Conservation (phyloP, 2,888 invertebrate species). For the Zonitis immaculata region DNA sequence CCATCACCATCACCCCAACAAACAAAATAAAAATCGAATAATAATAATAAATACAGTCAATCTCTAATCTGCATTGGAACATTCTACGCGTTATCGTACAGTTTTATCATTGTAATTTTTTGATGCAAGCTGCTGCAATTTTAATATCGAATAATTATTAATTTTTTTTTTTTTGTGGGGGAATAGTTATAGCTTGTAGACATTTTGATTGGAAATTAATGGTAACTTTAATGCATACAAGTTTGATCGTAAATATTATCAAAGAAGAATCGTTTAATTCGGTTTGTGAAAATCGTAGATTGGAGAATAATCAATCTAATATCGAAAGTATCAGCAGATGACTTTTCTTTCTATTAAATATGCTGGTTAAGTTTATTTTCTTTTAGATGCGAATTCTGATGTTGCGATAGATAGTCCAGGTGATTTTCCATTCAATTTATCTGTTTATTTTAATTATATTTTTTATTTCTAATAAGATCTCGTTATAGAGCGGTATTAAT, state of each 20-base stretch:
- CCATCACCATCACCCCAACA: background rate
- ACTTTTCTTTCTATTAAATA: too few relatives aligned
- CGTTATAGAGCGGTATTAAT: background rate
- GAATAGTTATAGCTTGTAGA: background rate
- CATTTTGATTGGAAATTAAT: conserved; percentile 6
- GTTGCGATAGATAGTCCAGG: background rate
- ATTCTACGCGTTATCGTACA: background rate
- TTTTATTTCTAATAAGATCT: too few relatives aligned
- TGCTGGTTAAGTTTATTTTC: too few relatives aligned
- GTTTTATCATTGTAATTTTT: background rate
- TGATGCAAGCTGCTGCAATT: background rate
- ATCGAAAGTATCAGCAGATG: background rate
- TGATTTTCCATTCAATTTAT: background rate
- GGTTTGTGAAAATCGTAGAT: background rate
- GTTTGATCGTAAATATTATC: background rate
- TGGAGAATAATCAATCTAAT: too few relatives aligned
- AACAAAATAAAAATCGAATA: too few relatives aligned
- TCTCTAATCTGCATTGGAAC: too few relatives aligned
- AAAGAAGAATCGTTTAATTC: background rate
- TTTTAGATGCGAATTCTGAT: too few relatives aligned
- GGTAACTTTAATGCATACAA: conserved; percentile 3
- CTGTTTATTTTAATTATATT: too few relatives aligned
- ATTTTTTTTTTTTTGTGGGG: background rate
- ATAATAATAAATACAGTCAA: too few relatives aligned
- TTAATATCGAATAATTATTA: background rate